Evolutionary conservation across 1,140 invertebrate genomes (phyloP), one percentile per base, ranked within the genome.

Genomic region (Euwallacea fornicatus): DNA sequence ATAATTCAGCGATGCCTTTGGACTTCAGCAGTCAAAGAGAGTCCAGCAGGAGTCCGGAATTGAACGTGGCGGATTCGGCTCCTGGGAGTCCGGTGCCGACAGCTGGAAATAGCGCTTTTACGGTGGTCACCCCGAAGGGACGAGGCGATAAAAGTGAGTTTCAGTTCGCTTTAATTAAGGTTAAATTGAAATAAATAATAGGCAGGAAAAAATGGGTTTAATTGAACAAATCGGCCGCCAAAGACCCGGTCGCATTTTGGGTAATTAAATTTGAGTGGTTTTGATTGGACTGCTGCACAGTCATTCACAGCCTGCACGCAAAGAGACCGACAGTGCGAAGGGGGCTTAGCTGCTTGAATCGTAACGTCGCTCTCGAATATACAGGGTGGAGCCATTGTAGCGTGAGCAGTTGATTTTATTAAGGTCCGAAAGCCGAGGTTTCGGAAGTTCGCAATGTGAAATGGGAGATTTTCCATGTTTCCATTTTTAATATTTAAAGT

Each of bases 81-180:
- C 74, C 76, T 58, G 73, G 69, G 7, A 81, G 77, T 74, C 61
- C 73, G 8, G 78, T 76, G 71, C 73, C 79, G 74, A 71, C 71
- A 10, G 73, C 75, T 55, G 78, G 77, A 21, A 80, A 73, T 70
- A 81, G 80, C 75, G 80, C 80, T 53, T 81, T 81, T 73, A 76
- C 77, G 13, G 74, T 81, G 15, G 80, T 81, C 7, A 80, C 76
- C 7, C 67, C 67, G 13, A 62, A 62, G 43, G 67, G 67, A 44
- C 21, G 67, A 68, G 42, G 55, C n/a, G 61, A 67, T 11, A 55
- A 55, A 60, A 68, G 66, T 68, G 33, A 68, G 66, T 68, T 64
- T 64, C 50, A 50, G 46, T 50, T 50, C 13, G 9, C 46, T 50
- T 50, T 50, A 11, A 50, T 50, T 50, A 50, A 50, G 9, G 46